Percentiles rank a stretch among this genome's conserved stretches.
Conservation (phyloP, 2,888 invertebrate species). For the Taenaris catops region DNA sequence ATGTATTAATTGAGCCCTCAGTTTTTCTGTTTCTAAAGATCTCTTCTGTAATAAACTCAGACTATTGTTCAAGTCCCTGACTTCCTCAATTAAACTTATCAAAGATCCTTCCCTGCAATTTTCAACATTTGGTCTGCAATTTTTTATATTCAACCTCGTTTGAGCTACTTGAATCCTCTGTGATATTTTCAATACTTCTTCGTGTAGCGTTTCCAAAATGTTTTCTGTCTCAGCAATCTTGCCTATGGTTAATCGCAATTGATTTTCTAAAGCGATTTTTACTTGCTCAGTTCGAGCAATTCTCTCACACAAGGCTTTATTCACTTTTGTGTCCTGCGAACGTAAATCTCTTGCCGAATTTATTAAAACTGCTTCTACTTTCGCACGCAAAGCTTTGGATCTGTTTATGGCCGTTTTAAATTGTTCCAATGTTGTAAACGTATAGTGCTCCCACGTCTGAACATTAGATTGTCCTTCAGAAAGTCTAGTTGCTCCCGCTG, state of each 20-base stretch:
- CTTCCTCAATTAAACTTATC: constrained; percentile 60
- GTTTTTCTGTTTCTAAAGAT: constrained; percentile 55
- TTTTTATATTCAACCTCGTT: constrained; percentile 63
- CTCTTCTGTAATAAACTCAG: constrained; percentile 59
- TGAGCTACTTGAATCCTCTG: constrained; percentile 68
- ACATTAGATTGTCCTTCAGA: constrained; percentile 91
- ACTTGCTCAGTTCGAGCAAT: constrained; percentile 89
- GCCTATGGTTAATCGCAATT: constrained; percentile 73
- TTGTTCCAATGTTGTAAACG: constrained; percentile 85
- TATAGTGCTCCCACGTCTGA: constrained; percentile 90
- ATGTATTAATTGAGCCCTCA: constrained; percentile 59
- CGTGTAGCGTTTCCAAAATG: constrained; percentile 55
- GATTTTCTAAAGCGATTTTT: constrained; percentile 84
- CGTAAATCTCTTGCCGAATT: constrained; percentile 90
- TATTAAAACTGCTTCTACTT: constrained; percentile 85
- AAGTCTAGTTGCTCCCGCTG: constrained; percentile 88
- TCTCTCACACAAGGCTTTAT: constrained; percentile 84
- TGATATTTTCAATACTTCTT: constrained; percentile 60
- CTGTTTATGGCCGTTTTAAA: constrained; percentile 86
- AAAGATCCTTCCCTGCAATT: constrained; percentile 68
- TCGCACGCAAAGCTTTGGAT: constrained; percentile 84
- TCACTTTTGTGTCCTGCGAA: constrained; percentile 89
- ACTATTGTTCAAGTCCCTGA: constrained; percentile 60
- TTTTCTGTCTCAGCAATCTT: constrained; percentile 69
- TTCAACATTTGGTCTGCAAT: constrained; percentile 58